Evolutionary conservation across 2,113 vertebrate species (phyloP).

Genomic region (Melanerpes formicivorus): DNA sequence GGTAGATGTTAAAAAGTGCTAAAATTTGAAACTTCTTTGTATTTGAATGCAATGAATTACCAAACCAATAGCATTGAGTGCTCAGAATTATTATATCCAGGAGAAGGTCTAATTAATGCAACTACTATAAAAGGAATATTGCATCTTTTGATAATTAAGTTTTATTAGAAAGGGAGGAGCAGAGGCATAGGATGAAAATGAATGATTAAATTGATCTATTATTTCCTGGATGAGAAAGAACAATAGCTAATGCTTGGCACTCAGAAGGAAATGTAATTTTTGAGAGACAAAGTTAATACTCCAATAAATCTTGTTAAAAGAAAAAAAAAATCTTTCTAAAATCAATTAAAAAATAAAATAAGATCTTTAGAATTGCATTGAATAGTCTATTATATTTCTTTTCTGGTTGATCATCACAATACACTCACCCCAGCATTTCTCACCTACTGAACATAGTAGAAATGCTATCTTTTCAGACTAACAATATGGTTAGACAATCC

Average conservation of each 20-base stretch:
- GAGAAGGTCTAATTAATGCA: conserved; percentile 23
- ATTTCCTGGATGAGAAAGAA: background rate
- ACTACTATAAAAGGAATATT: background rate
- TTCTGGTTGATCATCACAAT: background rate
- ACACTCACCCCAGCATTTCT: background rate
- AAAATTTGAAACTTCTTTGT: background rate
- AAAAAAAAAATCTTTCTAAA: background rate
- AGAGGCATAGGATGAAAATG: background rate
- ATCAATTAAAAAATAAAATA: background rate
- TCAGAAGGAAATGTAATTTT: background rate
- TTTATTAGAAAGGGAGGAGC: background rate
- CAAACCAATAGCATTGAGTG: background rate
- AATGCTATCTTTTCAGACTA: background rate
- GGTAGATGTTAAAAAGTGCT: background rate
- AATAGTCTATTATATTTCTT: background rate
- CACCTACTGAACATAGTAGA: background rate
- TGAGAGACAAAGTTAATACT: background rate
- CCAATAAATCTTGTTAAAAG: background rate
- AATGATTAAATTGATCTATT: conserved; percentile 19
- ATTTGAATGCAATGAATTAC: background rate
- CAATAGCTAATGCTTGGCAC: background rate
- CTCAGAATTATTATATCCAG: background rate
- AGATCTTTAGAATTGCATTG: background rate
- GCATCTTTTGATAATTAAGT: conserved; percentile 2
- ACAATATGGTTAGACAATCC: background rate